Evolutionary conservation across 2,888 invertebrate species (phyloP), one percentile per base, ranked within the genome.

Genomic region (Tenthredo distinguenda): DNA sequence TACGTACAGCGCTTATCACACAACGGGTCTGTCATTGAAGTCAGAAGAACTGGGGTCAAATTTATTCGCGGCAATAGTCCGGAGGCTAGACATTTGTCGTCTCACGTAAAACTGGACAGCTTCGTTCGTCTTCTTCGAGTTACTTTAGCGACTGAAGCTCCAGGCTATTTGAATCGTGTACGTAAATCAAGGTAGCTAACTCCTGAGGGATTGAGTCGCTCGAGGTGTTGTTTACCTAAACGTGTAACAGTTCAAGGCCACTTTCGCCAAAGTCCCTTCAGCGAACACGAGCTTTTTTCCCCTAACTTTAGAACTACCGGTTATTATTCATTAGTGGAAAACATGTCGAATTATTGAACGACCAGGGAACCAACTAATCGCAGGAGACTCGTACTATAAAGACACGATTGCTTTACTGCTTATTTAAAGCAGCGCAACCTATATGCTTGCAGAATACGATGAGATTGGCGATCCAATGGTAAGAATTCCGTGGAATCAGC

Each of bases 61-160:
- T 77, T 77, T 50, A 77, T 50, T 55, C 21, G 34, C 50, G 31
- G 55, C 77, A 50, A 34, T 10, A 50, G 77, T 55, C 50, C 34
- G 18, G 50, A 50, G 55, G 77, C 47, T 21, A 31, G 58, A 21
- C 58, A 81, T 81, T 58, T 81, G 62, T 58, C 81, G 81, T 81
- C 12, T 81, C 37, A 62, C 40, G 62, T 81, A 62, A 81, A 81
- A 58, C 81, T 21, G 6, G 81, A 81, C 81, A 40, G 81, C 21
- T 81, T 81, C 81, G 81, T 81, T 40, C 81, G 21, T 81, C 81
- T 77, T 77, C 6, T 77, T 34, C 77, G 55, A 77, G 34, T 50
- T 55, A 18, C 76, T 21, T 26, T 12, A 47, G 47, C 40, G 21
- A 40, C 26, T 26, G 26, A 62, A 12, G 55, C 47, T 40, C 15